Percentiles rank a stretch among this genome's conserved stretches.
Conservation (phyloP, 1,140 invertebrate species). For the Diorhabda sublineata region DNA sequence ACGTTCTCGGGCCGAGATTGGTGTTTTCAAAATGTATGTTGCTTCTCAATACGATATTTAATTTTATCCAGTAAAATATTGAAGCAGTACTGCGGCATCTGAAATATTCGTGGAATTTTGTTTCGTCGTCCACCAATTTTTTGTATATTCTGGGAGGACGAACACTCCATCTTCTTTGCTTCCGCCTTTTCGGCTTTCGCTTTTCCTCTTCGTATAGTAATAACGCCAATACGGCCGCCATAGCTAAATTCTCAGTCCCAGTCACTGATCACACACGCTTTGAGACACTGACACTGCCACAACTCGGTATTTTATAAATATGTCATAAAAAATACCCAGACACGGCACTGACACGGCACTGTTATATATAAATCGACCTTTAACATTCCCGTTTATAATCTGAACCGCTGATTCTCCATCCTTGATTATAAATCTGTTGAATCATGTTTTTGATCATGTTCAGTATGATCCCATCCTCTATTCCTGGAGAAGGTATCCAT, state of each 20-base stretch:
- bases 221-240: not conserved
- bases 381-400: not conserved
- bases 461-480: too few species aligned
- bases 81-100: conserved; percentile 15
- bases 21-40: conserved; percentile 19
- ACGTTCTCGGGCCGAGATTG: conserved; percentile 18
- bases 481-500: too few species aligned
- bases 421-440: too few species aligned
- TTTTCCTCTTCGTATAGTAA: not conserved
- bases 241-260: not conserved
- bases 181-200: conserved; percentile 14
- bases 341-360: too few species aligned
- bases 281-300: not conserved
- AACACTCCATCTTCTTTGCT: conserved; percentile 10
- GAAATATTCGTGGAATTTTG: conserved; percentile 22
- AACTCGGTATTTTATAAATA: not conserved
- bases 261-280: not conserved
- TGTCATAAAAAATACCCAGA: not conserved
- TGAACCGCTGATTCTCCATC: too few species aligned
- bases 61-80: conserved; percentile 14
- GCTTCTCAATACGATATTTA: conserved; percentile 12
- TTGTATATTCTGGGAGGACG: too few species aligned
- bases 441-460: too few species aligned
- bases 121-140: conserved; percentile 4
- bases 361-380: not conserved